Percentiles rank a stretch among this genome's conserved stretches.
Conservation (phyloP, 2,113 vertebrate species). For the Ammodytes dubius region DNA sequence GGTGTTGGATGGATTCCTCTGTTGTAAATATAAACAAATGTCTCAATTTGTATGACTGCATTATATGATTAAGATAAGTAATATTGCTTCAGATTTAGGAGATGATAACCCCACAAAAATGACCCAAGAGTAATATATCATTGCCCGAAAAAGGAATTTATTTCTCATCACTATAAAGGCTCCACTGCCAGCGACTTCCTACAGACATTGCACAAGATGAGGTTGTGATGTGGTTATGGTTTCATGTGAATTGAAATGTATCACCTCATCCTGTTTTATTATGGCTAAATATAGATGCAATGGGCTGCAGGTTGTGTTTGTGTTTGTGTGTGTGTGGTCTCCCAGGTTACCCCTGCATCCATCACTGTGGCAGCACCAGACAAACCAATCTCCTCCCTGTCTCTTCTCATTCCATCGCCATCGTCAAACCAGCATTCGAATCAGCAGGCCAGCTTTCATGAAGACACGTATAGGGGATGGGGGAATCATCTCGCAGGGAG, state of each 20-base stretch:
- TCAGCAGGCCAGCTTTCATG: constrained; percentile 45
- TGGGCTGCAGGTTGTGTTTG: constrained; percentile 31
- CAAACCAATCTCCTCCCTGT: constrained; percentile 76
- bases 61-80: not conserved
- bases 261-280: constrained; percentile 66
- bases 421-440: constrained; percentile 42
- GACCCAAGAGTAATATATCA: not conserved
- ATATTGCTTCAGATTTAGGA: not conserved
- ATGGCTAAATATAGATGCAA: constrained; percentile 56
- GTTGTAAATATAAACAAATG: no score
- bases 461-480: constrained; percentile 27
- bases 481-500: constrained; percentile 9
- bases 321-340: constrained; percentile 44
- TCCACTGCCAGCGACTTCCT: constrained; percentile 8
- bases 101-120: not conserved
- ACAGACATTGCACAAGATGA: constrained; percentile 9
- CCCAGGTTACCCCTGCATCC: constrained; percentile 63
- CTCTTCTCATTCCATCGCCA: constrained; percentile 69
- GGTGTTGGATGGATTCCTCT: not conserved
- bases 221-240: constrained; percentile 35
- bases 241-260: constrained; percentile 69
- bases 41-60: not conserved
- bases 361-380: constrained; percentile 68
- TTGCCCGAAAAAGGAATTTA: constrained; percentile 3
- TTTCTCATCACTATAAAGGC: not conserved